phyloP scores from a whole-genome alignment of 2,888 invertebrate genomes.

The Oithona nana region DNA sequence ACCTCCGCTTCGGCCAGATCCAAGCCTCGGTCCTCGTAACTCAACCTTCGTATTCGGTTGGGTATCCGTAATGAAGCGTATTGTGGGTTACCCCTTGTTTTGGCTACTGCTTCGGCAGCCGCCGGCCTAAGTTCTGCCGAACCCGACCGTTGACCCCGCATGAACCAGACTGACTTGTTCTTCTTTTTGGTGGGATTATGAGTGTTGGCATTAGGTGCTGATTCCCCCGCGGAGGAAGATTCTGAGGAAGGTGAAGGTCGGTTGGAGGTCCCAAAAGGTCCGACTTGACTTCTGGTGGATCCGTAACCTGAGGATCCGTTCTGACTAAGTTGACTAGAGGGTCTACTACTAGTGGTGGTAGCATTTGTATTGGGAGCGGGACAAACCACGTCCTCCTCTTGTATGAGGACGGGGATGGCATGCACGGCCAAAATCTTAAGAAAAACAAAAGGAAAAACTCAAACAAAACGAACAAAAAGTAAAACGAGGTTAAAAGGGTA shows the following conservation, averaged over 20 bases:
- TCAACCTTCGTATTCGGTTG: not conserved
- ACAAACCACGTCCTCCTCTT: constrained; percentile 14
- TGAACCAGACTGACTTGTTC: not conserved
- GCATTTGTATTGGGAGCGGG: not conserved
- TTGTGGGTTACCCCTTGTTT: not conserved
- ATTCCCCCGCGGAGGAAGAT: not conserved
- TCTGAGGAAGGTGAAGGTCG: not conserved
- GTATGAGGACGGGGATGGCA: not conserved
- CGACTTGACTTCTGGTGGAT: constrained; percentile 13
- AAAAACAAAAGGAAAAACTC: constrained; percentile 16
- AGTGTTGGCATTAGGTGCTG: not conserved
- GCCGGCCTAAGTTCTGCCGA: not conserved
- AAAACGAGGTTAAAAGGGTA: constrained; percentile 3
- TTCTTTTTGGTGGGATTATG: not conserved
- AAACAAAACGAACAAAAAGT: constrained; percentile 13
- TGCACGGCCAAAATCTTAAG: constrained; percentile 2
- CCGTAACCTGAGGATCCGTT: constrained; percentile 32
- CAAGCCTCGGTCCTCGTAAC: constrained; percentile 2
- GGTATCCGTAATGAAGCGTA: constrained; percentile 7
- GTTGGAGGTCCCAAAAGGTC: not conserved
- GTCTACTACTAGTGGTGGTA: constrained; percentile 23
- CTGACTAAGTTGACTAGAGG: constrained; percentile 29
- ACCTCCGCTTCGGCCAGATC: constrained; percentile 11
- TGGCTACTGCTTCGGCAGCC: not conserved
- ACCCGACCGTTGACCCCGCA: not conserved